Conservation (phyloP, 2,797 vertebrate species). For the Anas capensis region DNA sequence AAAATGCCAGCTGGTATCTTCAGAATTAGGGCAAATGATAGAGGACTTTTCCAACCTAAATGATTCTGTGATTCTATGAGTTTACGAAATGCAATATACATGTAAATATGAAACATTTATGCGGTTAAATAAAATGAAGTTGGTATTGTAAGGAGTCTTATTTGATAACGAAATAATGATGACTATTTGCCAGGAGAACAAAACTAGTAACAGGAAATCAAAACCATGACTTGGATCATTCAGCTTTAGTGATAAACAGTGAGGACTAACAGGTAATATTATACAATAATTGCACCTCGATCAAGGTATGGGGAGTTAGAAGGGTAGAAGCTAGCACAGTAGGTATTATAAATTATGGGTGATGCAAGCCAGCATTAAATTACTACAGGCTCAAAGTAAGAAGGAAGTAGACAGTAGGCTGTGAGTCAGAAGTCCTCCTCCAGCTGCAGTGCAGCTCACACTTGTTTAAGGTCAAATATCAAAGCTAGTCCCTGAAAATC, state of each 20-base stretch:
- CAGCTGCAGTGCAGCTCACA: conserved; percentile 28
- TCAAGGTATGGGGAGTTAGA: not conserved
- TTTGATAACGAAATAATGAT: not conserved
- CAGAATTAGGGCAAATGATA: not conserved
- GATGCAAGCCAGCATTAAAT: not conserved
- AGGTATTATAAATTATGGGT: not conserved
- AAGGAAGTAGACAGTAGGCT: conserved; percentile 19
- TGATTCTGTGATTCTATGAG: too few relatives aligned
- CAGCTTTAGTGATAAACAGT: not conserved
- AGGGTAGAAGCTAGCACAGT: not conserved
- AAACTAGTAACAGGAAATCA: not conserved
- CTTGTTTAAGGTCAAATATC: conserved; percentile 46
- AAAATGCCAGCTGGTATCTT: not conserved
- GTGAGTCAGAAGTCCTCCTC: conserved; percentile 11
- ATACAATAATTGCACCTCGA: not conserved
- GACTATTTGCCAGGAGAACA: not conserved
- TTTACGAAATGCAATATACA: not conserved
- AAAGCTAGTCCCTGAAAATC: conserved; percentile 28
- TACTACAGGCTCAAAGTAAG: not conserved
- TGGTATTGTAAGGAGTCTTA: not conserved
- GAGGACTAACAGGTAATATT: not conserved
- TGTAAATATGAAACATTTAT: not conserved
- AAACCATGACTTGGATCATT: not conserved
- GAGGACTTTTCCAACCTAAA: too few relatives aligned
- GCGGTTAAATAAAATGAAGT: not conserved